A percentile compares a stretch with the other conserved stretches of the same genome.
Conservation (phyloP, 2,888 invertebrate genomes). For the Melieria picta region DNA sequence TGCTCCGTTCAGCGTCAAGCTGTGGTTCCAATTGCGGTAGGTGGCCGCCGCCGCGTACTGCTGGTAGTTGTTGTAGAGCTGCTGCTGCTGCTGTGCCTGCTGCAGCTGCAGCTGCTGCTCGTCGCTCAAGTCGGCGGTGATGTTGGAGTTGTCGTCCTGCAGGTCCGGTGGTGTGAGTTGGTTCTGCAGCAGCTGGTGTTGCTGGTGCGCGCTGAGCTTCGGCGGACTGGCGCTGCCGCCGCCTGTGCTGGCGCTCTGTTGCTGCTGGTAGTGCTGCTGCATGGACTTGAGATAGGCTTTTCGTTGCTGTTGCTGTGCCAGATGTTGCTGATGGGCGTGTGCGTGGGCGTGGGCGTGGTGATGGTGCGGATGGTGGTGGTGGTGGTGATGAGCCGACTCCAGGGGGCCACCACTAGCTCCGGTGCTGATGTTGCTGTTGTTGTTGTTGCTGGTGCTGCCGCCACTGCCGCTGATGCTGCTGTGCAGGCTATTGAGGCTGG, state of each 20-base stretch:
- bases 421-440: conserved; percentile 49
- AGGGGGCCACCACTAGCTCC: conserved; percentile 39
- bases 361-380: conserved; percentile 22
- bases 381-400: conserved; percentile 23
- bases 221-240: conserved; percentile 42
- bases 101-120: conserved; percentile 55
- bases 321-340: conserved; percentile 51
- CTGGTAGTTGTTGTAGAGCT: conserved; percentile 60
- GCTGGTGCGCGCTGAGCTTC: conserved; percentile 46
- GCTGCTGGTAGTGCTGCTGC: conserved; percentile 42
- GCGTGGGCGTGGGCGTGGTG: conserved; percentile 37
- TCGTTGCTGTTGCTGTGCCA: conserved; percentile 52
- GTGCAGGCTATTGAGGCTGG: conserved; percentile 55
- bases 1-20: conserved; percentile 58
- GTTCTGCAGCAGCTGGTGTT: conserved; percentile 54
- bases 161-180: conserved; percentile 51
- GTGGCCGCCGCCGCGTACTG: conserved; percentile 60
- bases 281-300: conserved; percentile 39
- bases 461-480: conserved; percentile 40
- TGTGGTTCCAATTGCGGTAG: conserved; percentile 59
- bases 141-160: conserved; percentile 59
- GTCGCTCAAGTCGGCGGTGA: conserved; percentile 60
- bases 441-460: conserved; percentile 49
- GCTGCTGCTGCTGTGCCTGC: conserved; percentile 55
- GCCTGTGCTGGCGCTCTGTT: conserved; percentile 39